phyloP scores from a whole-genome alignment of 2,888 invertebrate genomes.

The Amiota communis region DNA sequence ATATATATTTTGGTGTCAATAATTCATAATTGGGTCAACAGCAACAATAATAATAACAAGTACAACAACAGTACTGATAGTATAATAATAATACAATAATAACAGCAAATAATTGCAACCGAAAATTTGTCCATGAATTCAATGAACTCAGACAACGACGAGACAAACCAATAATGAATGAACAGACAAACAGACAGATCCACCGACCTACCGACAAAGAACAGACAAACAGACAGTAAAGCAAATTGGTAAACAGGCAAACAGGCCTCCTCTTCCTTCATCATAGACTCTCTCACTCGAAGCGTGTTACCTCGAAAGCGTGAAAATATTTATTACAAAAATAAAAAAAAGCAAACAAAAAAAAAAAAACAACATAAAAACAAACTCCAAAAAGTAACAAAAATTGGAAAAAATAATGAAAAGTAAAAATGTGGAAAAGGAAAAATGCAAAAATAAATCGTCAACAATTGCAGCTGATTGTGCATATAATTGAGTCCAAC shows the following conservation, averaged over 20 bases:
- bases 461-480: slow-evolving; percentile 24
- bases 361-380: background rate
- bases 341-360: background rate
- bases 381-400: background rate
- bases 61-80: too few species aligned
- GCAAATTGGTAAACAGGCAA: too few species aligned
- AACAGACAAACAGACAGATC: background rate
- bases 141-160: slow-evolving; percentile 21
- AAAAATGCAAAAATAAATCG: background rate
- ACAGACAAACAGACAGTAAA: too few species aligned
- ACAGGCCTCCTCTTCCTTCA: background rate
- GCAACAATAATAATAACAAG: background rate
- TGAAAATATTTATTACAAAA: background rate
- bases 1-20: background rate
- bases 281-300: background rate
- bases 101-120: background rate
- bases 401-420: background rate
- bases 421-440: slow-evolving; percentile 2
- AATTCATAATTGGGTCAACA: slow-evolving; percentile 24
- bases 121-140: slow-evolving; percentile 17
- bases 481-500: slow-evolving; percentile 13
- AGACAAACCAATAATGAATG: slow-evolving; percentile 4
- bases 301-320: too few species aligned
- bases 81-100: too few species aligned
- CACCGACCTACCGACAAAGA: background rate